phyloP scores from a whole-genome alignment of 2,113 vertebrate species.

The Saccopteryx leptura region DNA sequence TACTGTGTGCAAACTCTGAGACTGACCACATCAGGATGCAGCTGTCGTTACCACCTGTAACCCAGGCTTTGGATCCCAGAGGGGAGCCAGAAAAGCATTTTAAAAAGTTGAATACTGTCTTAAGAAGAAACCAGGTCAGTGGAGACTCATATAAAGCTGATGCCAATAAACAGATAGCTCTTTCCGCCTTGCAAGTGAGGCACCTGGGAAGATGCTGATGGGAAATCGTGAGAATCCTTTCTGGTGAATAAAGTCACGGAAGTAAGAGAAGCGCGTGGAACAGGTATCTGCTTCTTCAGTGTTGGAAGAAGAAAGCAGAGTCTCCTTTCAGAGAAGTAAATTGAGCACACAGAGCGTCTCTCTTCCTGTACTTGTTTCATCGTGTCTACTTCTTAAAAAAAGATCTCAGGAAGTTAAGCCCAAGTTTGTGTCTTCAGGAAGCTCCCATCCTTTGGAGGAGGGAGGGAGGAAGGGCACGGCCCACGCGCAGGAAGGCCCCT shows the following conservation, averaged over 20 bases:
- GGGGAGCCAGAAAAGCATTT: neutral
- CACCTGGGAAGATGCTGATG: neutral
- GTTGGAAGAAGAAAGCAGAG: neutral
- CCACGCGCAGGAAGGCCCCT: too few relatives aligned
- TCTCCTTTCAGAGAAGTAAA: neutral
- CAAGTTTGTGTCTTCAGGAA: neutral
- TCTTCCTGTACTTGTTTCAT: neutral
- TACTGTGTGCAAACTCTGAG: fast-evolving
- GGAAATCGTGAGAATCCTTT: neutral
- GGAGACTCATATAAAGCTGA: neutral
- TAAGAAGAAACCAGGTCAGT: neutral
- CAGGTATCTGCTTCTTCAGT: neutral
- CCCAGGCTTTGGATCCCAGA: neutral
- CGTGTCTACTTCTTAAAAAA: neutral
- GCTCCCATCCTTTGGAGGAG: neutral
- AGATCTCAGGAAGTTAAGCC: neutral
- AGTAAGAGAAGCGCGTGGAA: neutral
- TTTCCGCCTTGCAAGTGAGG: neutral
- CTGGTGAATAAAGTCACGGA: neutral
- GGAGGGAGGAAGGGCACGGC: neutral
- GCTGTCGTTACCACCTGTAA: too few relatives aligned
- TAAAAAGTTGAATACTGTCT: neutral
- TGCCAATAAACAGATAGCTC: neutral
- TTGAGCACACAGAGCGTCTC: neutral
- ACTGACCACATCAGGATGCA: neutral